Base-by-base conservation (phyloP, 2,113 vertebrate species). In the Silurus glanis region DNA sequence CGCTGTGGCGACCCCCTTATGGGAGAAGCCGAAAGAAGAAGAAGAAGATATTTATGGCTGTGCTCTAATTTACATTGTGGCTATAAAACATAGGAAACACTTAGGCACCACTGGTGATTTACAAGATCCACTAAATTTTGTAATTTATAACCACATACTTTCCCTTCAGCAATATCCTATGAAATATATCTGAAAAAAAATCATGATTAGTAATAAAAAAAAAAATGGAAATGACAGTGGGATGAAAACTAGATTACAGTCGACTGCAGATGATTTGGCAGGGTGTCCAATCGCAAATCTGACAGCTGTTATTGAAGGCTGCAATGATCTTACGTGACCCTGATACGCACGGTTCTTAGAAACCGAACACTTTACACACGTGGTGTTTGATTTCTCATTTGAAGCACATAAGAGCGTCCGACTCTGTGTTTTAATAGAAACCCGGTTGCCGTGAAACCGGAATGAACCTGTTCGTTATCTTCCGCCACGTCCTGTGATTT, bases 381-480 rank as follows among this genome's bases (percentile, higher is more conserved):
- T 49, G 9, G 0, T 25, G 61, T 55, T 14, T 74, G 64, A 74
- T 62, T 62, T 72, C 37, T 59, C 49, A 69, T 45, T 69, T n/a
- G 2, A 61, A 9, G 17, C 47, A 6, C 58, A 21, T 19, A n/a
- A 12, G 28, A 49, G 25, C 28, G 23, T 58, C 9, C 9, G 58
- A 62, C 21, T 56, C 64, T 2, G 21, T 5, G 8, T 49, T 61
- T 86, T 56, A 59, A 56, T 56, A 72, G 55, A n/a, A 83, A 9
- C 59, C 12, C 23, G 62, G 72, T 56, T 82, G 84, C 78, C 67
- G 75, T 85, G 86, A 83, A 45, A 8, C 86, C 75, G 16, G 83
- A 89, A 92, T 92, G 91, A 91, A 92, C 83, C 79, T 85, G 78
- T 61, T 67, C 19, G 45, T 82, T 64, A 86, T 82, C 80, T 66